Conservation (phyloP, 2,113 vertebrate genomes). For the Gambusia affinis region DNA sequence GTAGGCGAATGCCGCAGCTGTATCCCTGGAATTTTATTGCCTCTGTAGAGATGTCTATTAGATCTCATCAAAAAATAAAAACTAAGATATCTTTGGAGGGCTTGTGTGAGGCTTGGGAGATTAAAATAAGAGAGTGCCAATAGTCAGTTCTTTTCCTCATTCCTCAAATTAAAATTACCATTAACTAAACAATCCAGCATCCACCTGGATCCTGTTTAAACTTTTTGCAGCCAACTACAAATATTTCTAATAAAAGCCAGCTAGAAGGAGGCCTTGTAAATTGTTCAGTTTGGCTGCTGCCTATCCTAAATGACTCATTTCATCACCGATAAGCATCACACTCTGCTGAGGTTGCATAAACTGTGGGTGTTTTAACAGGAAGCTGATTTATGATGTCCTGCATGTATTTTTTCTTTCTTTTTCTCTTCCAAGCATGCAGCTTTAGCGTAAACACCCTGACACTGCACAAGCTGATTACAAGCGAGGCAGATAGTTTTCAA, state of each 20-base stretch:
- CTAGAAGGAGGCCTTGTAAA: background rate
- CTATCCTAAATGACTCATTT: slow-evolving; percentile 31
- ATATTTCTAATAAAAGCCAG: background rate
- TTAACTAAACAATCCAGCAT: background rate
- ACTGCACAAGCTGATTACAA: slow-evolving; percentile 66
- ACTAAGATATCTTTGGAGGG: slow-evolving; percentile 20
- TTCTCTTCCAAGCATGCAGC: slow-evolving; percentile 38
- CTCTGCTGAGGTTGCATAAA: slow-evolving; percentile 12
- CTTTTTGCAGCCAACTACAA: background rate
- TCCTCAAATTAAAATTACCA: background rate
- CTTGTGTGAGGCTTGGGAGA: background rate
- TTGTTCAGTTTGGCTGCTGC: slow-evolving; percentile 11
- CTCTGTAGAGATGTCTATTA: slow-evolving; percentile 59
- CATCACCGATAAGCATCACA: slow-evolving; percentile 43
- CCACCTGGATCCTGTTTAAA: background rate
- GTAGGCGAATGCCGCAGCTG: slow-evolving; percentile 63
- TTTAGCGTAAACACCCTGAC: slow-evolving; percentile 74
- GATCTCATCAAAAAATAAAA: slow-evolving; percentile 28
- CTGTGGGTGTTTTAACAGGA: slow-evolving; percentile 38
- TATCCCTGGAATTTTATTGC: slow-evolving; percentile 63
- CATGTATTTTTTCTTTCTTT: slow-evolving; percentile 32
- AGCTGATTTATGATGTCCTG: slow-evolving; percentile 59
- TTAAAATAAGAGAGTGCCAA: slow-evolving; percentile 4
- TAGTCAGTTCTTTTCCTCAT: background rate
- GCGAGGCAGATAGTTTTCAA: slow-evolving; percentile 69